A percentile compares a stretch with the other conserved stretches of the same genome.
These are phyloP conservation scores for Thalassarche chlororhynchos DNA, from an alignment of 2,113 vertebrate genomes.

Conservation along the genomic window DNA sequence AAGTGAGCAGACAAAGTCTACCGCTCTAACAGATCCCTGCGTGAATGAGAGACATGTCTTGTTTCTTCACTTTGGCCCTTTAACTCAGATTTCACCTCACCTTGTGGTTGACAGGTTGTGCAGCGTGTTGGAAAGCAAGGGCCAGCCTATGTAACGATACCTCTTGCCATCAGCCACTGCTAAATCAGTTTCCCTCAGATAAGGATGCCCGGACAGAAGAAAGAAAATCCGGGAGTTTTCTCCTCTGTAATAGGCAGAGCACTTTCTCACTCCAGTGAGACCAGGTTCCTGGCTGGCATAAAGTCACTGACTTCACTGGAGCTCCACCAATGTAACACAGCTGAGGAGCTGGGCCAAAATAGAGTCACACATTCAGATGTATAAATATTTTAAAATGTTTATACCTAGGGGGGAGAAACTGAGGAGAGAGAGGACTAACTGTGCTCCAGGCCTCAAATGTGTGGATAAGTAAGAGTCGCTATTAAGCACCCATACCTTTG, in stretches of 20 bases:
- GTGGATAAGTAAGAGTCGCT: slow-evolving; percentile 19
- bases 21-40: background rate
- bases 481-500: slow-evolving; percentile 53
- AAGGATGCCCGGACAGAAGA: background rate
- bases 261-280: background rate
- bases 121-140: background rate
- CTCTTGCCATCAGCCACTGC: background rate
- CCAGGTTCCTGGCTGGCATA: background rate
- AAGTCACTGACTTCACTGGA: background rate
- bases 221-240: background rate
- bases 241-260: background rate
- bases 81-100: background rate
- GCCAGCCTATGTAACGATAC: background rate
- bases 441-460: slow-evolving; percentile 27
- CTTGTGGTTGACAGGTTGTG: background rate
- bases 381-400: slow-evolving; percentile 55
- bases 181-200: slow-evolving; percentile 1
- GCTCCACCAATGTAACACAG: background rate
- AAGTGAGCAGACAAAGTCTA: background rate
- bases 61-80: background rate
- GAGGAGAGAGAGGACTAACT: background rate
- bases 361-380: slow-evolving; percentile 47
- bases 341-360: slow-evolving; percentile 8
- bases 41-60: background rate
- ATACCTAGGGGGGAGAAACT: slow-evolving; percentile 32